These are phyloP conservation scores for Eupithecia subumbrata DNA, from an alignment of 2,888 invertebrate species.

Conservation along the genomic window DNA sequence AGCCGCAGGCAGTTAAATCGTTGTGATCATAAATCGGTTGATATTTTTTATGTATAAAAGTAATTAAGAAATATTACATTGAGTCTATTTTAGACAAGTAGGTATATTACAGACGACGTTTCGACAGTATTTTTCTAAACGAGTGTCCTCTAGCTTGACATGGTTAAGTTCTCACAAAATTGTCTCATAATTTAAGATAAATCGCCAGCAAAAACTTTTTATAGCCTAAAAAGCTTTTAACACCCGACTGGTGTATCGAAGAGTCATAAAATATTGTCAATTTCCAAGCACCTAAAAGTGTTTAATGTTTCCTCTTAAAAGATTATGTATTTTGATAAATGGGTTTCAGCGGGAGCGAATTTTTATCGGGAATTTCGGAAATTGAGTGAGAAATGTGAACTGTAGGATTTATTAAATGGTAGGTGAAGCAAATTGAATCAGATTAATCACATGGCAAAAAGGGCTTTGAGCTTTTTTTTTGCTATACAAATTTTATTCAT, in stretches of 20 bases:
- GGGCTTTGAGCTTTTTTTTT: not conserved
- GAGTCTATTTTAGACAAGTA: not conserved
- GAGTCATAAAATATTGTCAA: conserved; percentile 46
- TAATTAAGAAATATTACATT: not conserved
- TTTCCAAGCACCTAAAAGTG: conserved; percentile 43
- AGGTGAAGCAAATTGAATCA: conserved; percentile 17
- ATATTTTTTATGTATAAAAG: not conserved
- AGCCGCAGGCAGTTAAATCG: not conserved
- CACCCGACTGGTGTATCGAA: conserved; percentile 45
- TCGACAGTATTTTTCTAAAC: not conserved
- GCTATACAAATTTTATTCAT: not conserved
- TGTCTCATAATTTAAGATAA: conserved; percentile 43
- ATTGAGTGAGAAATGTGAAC: conserved; percentile 33
- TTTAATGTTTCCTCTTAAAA: conserved; percentile 41
- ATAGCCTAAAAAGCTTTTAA: conserved; percentile 46
- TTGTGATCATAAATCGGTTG: not conserved
- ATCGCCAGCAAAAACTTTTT: conserved; percentile 43
- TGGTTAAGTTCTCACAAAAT: conserved; percentile 36
- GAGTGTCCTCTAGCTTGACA: conserved; percentile 4
- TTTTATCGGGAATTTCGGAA: conserved; percentile 38
- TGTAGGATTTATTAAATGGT: conserved; percentile 19
- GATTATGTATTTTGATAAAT: conserved; percentile 43
- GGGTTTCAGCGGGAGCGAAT: conserved; percentile 34
- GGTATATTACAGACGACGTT: not conserved
- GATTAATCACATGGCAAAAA: conserved; percentile 14